Evolutionary conservation across 2,113 vertebrate species (phyloP), one percentile per base, ranked within the genome.

Genomic region (Caretta caretta): DNA sequence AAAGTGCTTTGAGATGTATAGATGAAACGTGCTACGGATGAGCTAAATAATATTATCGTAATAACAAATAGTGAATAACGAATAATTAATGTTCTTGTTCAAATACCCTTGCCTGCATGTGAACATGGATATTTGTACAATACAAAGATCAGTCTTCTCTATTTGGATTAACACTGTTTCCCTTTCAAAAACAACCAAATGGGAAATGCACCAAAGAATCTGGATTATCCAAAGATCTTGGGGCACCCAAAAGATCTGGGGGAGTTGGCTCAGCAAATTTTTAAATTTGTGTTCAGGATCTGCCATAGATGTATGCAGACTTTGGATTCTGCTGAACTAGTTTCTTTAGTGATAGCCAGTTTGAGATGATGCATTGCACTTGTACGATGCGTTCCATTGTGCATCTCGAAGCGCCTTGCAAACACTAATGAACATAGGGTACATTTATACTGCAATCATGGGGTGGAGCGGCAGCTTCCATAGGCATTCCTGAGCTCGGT

Each of bases 151-250:
- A 84, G 91, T 75, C 62, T 10, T 25, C 78, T 91, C 57, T 90
- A 83, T 94, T 92, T 93, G 88, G 90, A 90, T 53, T 90, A n/a
- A 56, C 83, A 12, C 48, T 76, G 88, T 48, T 72, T 93, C 10
- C 46, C 87, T 91, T 84, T 86, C 69, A 54, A 90, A 93, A 87
- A 49, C 83, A 94, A 95, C 90, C 78, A 87, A 11, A 84, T 78
- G 56, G 80, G 56, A 59, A 86, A 86, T 29, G 49, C 76, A 78
- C 80, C 56, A 11, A 90, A 87, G 80, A 82, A 85, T 89, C 27
- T 42, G 11, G 80, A 35, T 94, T 31, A 93, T 79, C 59, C 69
- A 0, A 0, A 80, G 42, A n/a, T 59, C 88, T 84, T 88, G 27
- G 51, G 51, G 83, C 88, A 53, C 79, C 1, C 0, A 89, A 42